phyloP scores from a whole-genome alignment of 2,797 vertebrate species.

The Pantherophis alleghaniensis region DNA sequence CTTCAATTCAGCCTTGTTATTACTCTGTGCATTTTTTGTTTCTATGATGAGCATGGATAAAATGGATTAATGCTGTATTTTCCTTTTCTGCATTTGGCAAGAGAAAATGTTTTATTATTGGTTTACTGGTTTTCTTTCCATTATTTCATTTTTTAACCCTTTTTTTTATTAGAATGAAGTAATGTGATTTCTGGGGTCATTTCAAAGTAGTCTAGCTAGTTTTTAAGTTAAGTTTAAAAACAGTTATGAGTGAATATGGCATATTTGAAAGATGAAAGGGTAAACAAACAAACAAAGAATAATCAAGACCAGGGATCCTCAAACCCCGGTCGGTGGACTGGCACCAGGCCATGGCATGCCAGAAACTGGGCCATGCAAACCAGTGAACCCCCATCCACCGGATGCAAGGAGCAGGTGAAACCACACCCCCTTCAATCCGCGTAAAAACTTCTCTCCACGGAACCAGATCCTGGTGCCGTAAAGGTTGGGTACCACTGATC shows the following conservation, averaged over 20 bases:
- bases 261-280: not conserved
- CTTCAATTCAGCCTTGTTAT: not conserved
- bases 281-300: not conserved
- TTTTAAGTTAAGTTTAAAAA: not conserved
- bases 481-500: not conserved
- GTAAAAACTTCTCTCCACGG: too few species aligned
- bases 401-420: too few species aligned
- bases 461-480: too few species aligned
- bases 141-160: not conserved
- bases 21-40: not conserved
- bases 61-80: not conserved
- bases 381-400: too few species aligned
- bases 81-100: not conserved
- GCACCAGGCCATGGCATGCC: too few species aligned
- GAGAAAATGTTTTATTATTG: not conserved
- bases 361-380: too few species aligned
- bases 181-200: not conserved
- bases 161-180: not conserved
- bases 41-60: not conserved
- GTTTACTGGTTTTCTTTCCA: not conserved
- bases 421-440: too few species aligned
- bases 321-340: too few species aligned
- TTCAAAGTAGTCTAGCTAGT: not conserved
- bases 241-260: not conserved
- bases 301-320: not conserved